Percentiles rank a stretch among this genome's conserved stretches.
Conservation (phyloP, 2,113 vertebrate species). For the Propithecus coquereli region DNA sequence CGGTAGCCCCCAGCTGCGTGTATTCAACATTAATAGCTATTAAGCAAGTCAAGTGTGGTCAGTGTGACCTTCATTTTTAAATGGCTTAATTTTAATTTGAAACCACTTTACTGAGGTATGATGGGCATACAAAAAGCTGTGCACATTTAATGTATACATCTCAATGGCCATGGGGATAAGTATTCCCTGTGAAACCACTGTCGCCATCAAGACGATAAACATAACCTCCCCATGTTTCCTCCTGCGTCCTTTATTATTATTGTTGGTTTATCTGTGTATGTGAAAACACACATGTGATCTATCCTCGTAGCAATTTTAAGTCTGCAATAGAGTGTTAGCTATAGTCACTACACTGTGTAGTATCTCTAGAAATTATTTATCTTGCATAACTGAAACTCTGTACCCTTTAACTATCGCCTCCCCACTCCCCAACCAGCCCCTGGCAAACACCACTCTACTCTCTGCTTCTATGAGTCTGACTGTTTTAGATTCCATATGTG, state of each 20-base stretch:
- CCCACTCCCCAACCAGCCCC: fast-evolving
- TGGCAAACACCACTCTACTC: too few species aligned
- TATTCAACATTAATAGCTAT: not conserved
- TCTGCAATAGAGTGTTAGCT: not conserved
- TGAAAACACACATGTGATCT: not conserved
- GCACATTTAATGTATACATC: not conserved
- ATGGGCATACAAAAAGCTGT: not conserved
- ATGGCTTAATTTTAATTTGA: not conserved
- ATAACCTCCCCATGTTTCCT: not conserved
- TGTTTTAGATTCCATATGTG: not conserved
- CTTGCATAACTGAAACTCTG: not conserved
- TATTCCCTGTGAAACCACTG: not conserved
- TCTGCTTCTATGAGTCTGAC: not conserved
- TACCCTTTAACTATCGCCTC: not conserved
- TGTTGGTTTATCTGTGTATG: not conserved
- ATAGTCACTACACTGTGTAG: not conserved
- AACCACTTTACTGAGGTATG: too few species aligned
- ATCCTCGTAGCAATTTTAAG: not conserved
- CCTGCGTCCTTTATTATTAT: not conserved
- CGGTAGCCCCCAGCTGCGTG: not conserved
- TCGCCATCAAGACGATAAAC: not conserved
- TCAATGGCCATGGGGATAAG: not conserved
- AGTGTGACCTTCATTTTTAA: not conserved
- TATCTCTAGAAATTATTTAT: not conserved
- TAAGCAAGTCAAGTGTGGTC: not conserved